A percentile compares a stretch with the other conserved stretches of the same genome.
phyloP scores from a whole-genome alignment of 2,113 vertebrate genomes.

The Glaucidium brasilianum region DNA sequence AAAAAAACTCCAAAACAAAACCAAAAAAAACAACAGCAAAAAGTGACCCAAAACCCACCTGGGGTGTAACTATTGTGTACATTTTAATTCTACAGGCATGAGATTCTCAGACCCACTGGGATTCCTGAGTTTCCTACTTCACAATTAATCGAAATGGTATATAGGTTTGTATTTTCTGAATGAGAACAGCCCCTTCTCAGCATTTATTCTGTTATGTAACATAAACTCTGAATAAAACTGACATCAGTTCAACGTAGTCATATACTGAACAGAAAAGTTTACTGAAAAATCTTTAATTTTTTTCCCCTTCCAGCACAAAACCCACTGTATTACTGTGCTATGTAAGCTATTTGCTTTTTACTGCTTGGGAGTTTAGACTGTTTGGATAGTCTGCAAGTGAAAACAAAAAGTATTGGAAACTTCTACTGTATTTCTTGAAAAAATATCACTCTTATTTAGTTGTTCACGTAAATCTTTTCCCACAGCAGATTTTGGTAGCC shows the following conservation, averaged over 20 bases:
- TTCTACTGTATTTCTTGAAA: background rate
- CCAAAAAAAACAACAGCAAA: background rate
- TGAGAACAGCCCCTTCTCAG: background rate
- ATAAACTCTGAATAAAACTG: background rate
- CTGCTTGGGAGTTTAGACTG: background rate
- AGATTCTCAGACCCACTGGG: background rate
- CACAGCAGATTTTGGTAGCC: background rate
- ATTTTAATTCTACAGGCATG: accelerated
- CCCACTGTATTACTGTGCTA: background rate
- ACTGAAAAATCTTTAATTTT: background rate
- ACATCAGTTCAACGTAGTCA: background rate
- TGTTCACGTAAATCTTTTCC: background rate
- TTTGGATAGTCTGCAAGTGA: background rate
- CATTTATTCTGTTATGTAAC: background rate
- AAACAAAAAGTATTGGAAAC: background rate
- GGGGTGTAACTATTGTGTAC: background rate
- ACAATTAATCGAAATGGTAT: background rate
- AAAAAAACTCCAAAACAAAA: too few species aligned
- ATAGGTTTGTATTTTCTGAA: background rate
- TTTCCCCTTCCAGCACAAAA: background rate
- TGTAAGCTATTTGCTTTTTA: background rate
- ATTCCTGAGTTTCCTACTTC: background rate
- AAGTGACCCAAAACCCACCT: background rate
- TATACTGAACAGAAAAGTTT: background rate
- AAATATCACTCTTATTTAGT: background rate